Base-by-base conservation (phyloP, 2,113 vertebrate genomes). In the Corythoichthys intestinalis region DNA sequence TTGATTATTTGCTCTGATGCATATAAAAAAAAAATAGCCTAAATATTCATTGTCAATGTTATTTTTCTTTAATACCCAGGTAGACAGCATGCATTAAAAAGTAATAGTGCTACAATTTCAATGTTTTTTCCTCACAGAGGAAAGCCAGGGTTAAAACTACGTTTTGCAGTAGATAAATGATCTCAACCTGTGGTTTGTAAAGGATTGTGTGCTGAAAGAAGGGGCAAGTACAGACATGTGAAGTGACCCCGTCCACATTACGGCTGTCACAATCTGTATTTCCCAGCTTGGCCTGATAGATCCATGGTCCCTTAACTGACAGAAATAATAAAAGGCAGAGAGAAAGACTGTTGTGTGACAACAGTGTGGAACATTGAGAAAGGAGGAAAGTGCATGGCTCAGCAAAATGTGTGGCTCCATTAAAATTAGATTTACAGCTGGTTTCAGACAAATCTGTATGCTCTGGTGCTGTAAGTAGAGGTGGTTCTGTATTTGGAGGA, bases 391-490 rank as follows among this genome's bases (percentile, higher is more conserved):
- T 77, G 82, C 86, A 88, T 85, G 87, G 90, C 82, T 92, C 90
- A 90, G 91, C 91, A 61, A 81, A 90, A 92, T 86, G 87, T 84
- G 83, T 76, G 8, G 71, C 71, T 62, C 87, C 81, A 91, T 91
- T 91, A 91, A 92, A 92, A 90, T 89, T 77, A 81, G 85, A 92
- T 92, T 88, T 91, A 90, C 82, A 79, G 87, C 81, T 73, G 72
- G 79, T 86, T 91, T 89, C 85, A 85, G 83, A 81, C 85, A 81
- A 78, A 87, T 88, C 88, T 70, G 57, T 78, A 81, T 79, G 86
- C 82, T 73, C 60, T 4, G 69, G 67, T 63, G 74, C 76, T 72
- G 75, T 60, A 76, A 77, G 50, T 52, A 60, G 75, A 73, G 71
- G 66, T 73, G 78, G 70, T 73, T 80, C 80, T 84, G 71, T 74